Base-by-base conservation (phyloP, 2,888 invertebrate genomes). In the Teleogryllus oceanicus region DNA sequence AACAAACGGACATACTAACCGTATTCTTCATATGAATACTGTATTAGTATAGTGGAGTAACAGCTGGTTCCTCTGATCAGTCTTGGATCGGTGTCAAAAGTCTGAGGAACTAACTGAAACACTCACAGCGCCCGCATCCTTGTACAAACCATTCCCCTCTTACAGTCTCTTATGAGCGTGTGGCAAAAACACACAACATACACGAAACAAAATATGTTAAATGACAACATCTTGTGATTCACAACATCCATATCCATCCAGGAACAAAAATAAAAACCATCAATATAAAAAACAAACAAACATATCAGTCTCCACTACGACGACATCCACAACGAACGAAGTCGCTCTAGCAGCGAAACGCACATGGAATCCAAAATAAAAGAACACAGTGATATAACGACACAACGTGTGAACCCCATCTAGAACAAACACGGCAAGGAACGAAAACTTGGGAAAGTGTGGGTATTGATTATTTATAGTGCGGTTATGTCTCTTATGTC, bases 371-470 rank as follows among this genome's bases (percentile, higher is more conserved):
- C n/a, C 13, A 62, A 18, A 62, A 62, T 18, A 18, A 62, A 62
- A 62, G n/a, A 62, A 62, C 62, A 62, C 62, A 62, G 62, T 62
- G 62, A 62, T 13, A 62, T n/a, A 62, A 62, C 62, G 62, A 62
- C 62, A 62, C 62, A 62, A 62, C 62, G 62, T 62, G 62, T 62
- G 62, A 62, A 37, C 62, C 62, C 62, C 62, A 62, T 62, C 62
- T 62, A 62, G 3, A 62, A 62, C 62, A 62, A 62, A 62, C 62
- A 62, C 62, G 62, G 13, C 62, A 62, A 62, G 13, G n/a, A 62
- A 13, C 62, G 62, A 62, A 62, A 62, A 62, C 16, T 18, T 18
- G 62, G 62, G 62, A 62, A n/a, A 12, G 62, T 62, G 62, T 62
- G 16, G 62, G n/a, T 62, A 13, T 13, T 13, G 62, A 62, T 62